Evolutionary conservation across 1,140 invertebrate genomes (phyloP), one percentile per base, ranked within the genome.

Genomic region (Pseudomyrmex concolor): DNA sequence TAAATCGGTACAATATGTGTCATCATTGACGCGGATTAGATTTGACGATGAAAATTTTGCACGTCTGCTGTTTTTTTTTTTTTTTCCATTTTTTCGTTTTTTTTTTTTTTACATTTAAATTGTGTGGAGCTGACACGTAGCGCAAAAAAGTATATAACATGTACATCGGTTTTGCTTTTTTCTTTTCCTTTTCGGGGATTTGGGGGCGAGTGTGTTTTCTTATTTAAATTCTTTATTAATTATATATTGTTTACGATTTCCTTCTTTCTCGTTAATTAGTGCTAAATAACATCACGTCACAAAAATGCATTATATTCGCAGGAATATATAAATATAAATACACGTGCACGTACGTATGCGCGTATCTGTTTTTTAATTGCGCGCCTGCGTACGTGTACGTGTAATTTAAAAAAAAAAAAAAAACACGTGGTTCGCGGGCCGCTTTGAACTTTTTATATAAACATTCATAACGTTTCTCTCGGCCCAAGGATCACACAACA

Each of bases 231-330:
- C 71, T 86, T 77, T 70, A 68, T 77, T 83, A 78, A 34, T 34
- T 34, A 34, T 34, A 60, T 63, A 84, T 88, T 22, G 34, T 83
- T 12, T 51, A 82, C 77, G 84, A 74, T 84, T 85, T 84, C 63
- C 77, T 89, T 94, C 93, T 94, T 87, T 91, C 82, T 90, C 73
- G 64, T 90, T 90, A 96, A 95, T 95, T 90, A 96, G 95, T 95
- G 96, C 96, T 96, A 96, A 96, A 96, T 96, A 96, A 96, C 95
- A 96, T 96, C 96, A 96, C 96, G 96, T 96, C 96, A 96, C 96
- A 96, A 96, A 80, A 93, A 93, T 93, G 93, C 96, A 96, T 34
- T 34, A 34, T 96, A 96, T 96, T 95, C 96, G 95, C 95, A 96
- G 95, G 95, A 96, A 96, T 96, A 96, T 96, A 34, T 34, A 34